Base-by-base conservation (phyloP, 2,113 vertebrate species). In the Spermophilus dauricus region DNA sequence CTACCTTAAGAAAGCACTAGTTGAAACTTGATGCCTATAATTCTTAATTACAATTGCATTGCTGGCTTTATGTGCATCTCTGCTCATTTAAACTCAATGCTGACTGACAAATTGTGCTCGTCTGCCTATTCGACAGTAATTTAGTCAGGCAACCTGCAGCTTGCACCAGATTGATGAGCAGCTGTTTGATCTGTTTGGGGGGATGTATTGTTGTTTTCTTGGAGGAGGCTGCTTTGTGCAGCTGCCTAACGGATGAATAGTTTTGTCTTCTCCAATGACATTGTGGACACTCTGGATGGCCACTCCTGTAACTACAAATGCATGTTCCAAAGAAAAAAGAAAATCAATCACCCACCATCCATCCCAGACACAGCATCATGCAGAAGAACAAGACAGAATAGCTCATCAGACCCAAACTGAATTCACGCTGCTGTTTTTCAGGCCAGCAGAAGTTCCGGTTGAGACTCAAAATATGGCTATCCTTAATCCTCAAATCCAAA, bases 81-180 rank as follows among this genome's bases (percentile, higher is more conserved):
- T 90, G 95, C 96, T 97, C 94, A 90, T 97, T 98, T 97, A 97
- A 96, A 96, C 96, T 94, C 96, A 69, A 56, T 95, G 96, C 97
- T 98, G 97, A 98, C 97, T 97, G 98, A 98, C 97, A 97, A 98
- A 98, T 94, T 86, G 96, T 95, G 89, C 98, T 97, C 81, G 16
- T 97, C 96, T 93, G 97, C 96, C 93, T 93, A 39, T 87, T 96
- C 84, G n/a, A 97, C 98, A 97, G 98, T 97, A 95, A 98, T 98
- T 97, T 96, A 97, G 98, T 89, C 95, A 24, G 96, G 97, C 97
- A 97, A 87, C 97, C 97, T 97, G 98, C 97, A 85, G 97, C 84
- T 97, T 39, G n/a, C 81, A 10, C 86, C 98, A 98, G 98, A 98
- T 85, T 98, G 97, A 98, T 92, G 95, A 97, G 97, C 97, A 98